Percentiles rank a stretch among this genome's conserved stretches.
These are phyloP conservation scores for Chloropsis cyanopogon DNA, from an alignment of 2,113 vertebrate species.

Conservation along the genomic window DNA sequence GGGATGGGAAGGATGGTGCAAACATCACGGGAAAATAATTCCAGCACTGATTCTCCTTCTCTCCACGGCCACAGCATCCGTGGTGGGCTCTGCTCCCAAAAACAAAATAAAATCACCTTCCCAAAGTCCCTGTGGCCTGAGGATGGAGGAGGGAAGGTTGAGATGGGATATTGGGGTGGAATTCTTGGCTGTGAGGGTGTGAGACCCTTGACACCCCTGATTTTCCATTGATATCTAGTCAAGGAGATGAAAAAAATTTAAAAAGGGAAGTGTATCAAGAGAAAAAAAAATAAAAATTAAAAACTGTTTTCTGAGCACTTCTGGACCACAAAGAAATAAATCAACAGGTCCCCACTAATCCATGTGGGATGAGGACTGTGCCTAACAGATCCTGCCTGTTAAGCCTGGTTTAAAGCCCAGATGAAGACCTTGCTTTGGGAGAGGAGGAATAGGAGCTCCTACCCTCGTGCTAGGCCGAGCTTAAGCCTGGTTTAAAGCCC, in stretches of 20 bases:
- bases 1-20: neutral
- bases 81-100: neutral
- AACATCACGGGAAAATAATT: neutral
- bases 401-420: neutral
- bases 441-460: neutral
- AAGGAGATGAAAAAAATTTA: neutral
- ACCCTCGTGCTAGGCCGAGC: neutral
- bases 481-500: neutral
- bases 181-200: neutral
- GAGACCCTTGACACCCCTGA: too few relatives aligned
- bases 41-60: neutral
- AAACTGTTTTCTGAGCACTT: neutral
- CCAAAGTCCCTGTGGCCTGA: neutral
- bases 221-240: too few relatives aligned
- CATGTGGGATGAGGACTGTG: neutral
- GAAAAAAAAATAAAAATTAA: too few relatives aligned
- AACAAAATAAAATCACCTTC: neutral
- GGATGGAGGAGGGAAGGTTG: neutral
- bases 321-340: neutral
- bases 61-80: too few relatives aligned
- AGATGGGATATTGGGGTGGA: neutral
- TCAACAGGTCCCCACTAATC: neutral
- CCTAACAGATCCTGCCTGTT: neutral
- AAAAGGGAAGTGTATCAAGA: neutral
- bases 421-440: neutral